Percentiles rank a stretch among this genome's conserved stretches.
Evolutionary conservation across 1,140 invertebrate species (phyloP).

Genomic region (Euura lappo): DNA sequence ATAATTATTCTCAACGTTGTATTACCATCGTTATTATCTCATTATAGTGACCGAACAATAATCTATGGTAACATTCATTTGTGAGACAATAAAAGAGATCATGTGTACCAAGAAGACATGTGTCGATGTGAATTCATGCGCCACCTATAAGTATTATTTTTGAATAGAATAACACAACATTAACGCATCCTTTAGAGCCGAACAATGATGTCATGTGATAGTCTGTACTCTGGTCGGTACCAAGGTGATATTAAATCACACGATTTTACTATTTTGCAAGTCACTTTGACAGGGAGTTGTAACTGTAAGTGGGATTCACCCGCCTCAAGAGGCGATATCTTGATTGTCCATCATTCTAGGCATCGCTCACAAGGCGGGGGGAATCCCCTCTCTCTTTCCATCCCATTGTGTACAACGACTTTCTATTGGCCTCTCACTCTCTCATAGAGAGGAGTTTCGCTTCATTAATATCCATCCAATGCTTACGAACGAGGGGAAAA

Average conservation of each 20-base stretch:
- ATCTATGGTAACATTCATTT: too few relatives aligned
- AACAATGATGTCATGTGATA: background rate
- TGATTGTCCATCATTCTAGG: background rate
- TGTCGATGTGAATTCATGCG: too few relatives aligned
- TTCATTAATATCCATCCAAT: background rate
- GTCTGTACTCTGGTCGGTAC: background rate
- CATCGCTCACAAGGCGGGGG: background rate
- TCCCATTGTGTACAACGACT: background rate
- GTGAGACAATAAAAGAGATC: too few relatives aligned
- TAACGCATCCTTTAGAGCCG: background rate
- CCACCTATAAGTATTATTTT: too few relatives aligned
- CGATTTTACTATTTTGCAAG: background rate
- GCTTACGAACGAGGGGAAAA: background rate
- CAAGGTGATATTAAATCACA: conserved; percentile 4
- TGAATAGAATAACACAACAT: background rate
- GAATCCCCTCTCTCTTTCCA: background rate
- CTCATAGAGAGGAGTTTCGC: background rate
- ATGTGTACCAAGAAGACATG: too few relatives aligned
- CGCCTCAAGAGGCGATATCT: background rate
- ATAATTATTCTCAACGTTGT: too few relatives aligned
- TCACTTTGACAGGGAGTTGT: background rate
- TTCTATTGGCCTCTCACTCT: background rate
- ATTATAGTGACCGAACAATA: too few relatives aligned
- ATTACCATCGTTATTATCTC: too few relatives aligned
- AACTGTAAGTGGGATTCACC: background rate